Evolutionary conservation across 2,797 vertebrate species (phyloP).

Genomic region (Oceanodroma leucorhoa): DNA sequence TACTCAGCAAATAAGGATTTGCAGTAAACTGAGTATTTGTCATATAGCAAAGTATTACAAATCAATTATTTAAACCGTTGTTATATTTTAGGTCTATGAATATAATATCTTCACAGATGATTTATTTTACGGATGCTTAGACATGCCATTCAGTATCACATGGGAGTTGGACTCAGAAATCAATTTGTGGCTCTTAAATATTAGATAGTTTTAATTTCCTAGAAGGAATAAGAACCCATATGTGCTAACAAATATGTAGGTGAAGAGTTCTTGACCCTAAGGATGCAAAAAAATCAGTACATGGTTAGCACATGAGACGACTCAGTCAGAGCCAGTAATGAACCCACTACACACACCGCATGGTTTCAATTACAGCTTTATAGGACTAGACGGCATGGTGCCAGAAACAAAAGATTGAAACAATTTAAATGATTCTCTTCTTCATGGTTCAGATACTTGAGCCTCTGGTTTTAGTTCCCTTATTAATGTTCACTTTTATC

Average conservation of each 20-base stretch:
- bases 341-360: slow-evolving; percentile 56
- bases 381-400: slow-evolving; percentile 70
- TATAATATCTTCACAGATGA: slow-evolving; percentile 33
- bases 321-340: slow-evolving; percentile 60
- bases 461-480: slow-evolving; percentile 40
- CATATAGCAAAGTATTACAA: not conserved
- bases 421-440: slow-evolving; percentile 57
- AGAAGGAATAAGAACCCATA: not conserved
- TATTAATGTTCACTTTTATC: slow-evolving; percentile 62
- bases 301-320: slow-evolving; percentile 54
- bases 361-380: slow-evolving; percentile 75
- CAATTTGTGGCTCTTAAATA: slow-evolving; percentile 37
- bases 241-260: slow-evolving; percentile 44
- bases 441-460: slow-evolving; percentile 63
- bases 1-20: slow-evolving; percentile 53
- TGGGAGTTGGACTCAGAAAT: not conserved
- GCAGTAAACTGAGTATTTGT: slow-evolving; percentile 6
- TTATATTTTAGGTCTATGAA: slow-evolving; percentile 37
- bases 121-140: slow-evolving; percentile 33
- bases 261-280: slow-evolving; percentile 39
- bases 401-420: slow-evolving; percentile 63
- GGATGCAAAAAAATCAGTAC: slow-evolving; percentile 50
- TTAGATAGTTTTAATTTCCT: slow-evolving; percentile 36
- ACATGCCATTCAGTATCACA: not conserved
- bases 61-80: slow-evolving; percentile 38